Evolutionary conservation across 1,140 invertebrate species (phyloP), one percentile per base, ranked within the genome.

Genomic region (Metopolophium dirhodum): DNA sequence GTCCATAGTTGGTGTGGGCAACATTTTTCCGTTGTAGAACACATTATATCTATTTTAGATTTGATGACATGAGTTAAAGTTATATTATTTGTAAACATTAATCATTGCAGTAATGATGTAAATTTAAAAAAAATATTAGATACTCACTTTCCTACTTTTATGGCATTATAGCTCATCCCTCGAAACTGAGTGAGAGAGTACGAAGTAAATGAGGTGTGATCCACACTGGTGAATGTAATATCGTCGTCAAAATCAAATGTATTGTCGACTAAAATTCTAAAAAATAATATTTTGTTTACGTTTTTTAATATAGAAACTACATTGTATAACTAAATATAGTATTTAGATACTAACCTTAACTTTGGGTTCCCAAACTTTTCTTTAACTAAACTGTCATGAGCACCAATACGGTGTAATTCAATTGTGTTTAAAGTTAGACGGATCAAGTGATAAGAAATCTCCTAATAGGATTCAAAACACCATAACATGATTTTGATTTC

Each of bases 331-430:
- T 11, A 61, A 22, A 41, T 1, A 14, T 22, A 61, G 2, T 61
- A 26, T 14, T 54, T 61, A 6, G 30, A 47, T 89, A 86, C 9
- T 93, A 9, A 93, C 93, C 86, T 89, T 1, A 93, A 54, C 0
- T 54, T 90, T 20, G 93, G 93, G 7, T 90, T 37, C 49, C 93
- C 93, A 51, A 51, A 90, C 82, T 93, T 90, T 6, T 88, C 47
- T 90, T 93, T 93, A 4, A 45, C 23, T 30, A 57, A 82, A 61
- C 54, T n/a, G 26, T 93, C 93, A n/a, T 54, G 26, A 47, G 54
- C 0, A 1, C 87, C 86, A 23, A 93, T 3, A 18, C 93, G 93
- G 30, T 89, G 30, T 47, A 93, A 37, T 45, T 26, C 37, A 4
- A 93, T 35, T 0, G 26, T 93, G 3, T 89, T 22, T 22, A 26